These are phyloP conservation scores for Stylophora pistillata DNA, from an alignment of 64 coral and sea anemone genomes.

Conservation along the genomic window DNA sequence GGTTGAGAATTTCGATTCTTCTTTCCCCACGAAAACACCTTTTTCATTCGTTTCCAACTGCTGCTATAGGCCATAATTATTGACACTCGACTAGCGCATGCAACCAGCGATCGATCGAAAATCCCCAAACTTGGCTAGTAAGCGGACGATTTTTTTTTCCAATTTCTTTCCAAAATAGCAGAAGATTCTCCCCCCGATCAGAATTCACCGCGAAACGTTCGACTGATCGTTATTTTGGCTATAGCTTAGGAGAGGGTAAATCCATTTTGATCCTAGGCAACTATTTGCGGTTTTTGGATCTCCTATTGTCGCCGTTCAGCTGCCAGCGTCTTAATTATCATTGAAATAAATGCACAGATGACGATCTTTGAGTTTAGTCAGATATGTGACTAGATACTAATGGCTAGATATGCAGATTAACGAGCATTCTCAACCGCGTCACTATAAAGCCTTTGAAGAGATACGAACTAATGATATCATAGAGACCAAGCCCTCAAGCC, in stretches of 20 bases:
- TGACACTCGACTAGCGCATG: neutral
- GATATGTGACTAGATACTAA: constrained; percentile 1
- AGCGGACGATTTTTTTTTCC: neutral
- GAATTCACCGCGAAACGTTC: neutral
- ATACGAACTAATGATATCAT: neutral
- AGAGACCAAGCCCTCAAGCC: neutral
- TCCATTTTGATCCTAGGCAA: neutral
- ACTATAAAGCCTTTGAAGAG: neutral
- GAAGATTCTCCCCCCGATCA: too few species aligned
- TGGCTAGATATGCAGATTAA: constrained; percentile 20
- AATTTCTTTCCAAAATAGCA: too few species aligned
- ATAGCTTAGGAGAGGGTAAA: neutral
- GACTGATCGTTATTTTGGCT: neutral
- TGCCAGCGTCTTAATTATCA: neutral
- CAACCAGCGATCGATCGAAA: neutral
- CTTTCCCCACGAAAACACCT: constrained; percentile 45
- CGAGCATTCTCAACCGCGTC: neutral
- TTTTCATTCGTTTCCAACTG: constrained; percentile 49
- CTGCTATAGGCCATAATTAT: constrained; percentile 29
- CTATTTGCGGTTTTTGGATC: constrained; percentile 21
- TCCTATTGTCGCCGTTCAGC: constrained; percentile 34
- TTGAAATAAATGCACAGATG: constrained; percentile 16
- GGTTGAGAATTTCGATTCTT: constrained; percentile 16
- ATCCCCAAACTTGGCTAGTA: neutral
- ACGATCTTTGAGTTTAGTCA: constrained; percentile 7